These are phyloP conservation scores for Theonella swinhoei DNA, from an alignment of 37 sponge, comb jelly and placozoan species.

Conservation along the genomic window DNA sequence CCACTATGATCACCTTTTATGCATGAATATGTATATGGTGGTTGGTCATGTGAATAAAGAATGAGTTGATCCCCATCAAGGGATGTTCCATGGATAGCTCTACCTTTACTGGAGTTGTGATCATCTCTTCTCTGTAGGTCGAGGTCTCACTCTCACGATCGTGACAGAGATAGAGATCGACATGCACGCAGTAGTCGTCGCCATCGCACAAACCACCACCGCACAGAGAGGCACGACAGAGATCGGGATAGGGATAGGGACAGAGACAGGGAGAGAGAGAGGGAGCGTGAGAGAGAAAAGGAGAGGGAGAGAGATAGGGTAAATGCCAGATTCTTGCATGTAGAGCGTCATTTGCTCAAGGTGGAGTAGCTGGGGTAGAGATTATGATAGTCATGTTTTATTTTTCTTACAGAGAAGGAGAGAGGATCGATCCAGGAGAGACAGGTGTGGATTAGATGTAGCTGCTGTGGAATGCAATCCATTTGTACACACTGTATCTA, in stretches of 20 bases:
- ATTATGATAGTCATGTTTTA: neutral
- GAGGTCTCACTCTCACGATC: conserved; percentile 8
- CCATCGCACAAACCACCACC: conserved; percentile 40
- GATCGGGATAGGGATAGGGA: conserved; percentile 75
- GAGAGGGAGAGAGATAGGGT: conserved; percentile 49
- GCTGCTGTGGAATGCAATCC: neutral
- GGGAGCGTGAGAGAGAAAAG: conserved; percentile 47
- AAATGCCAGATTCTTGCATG: neutral
- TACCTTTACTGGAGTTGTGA: too few species aligned
- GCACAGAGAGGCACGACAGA: conserved; percentile 54
- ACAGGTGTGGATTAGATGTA: conserved; percentile 5
- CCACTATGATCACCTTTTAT: too few species aligned
- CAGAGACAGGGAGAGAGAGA: conserved; percentile 66
- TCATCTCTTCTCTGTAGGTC: neutral
- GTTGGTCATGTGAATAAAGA: neutral
- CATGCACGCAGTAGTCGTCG: conserved; percentile 29
- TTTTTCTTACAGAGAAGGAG: conserved; percentile 31
- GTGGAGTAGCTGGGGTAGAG: neutral
- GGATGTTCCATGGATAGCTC: too few species aligned
- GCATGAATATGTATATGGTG: too few species aligned
- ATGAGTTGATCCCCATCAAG: neutral
- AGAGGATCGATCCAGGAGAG: conserved; percentile 56
- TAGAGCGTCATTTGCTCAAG: too few species aligned
- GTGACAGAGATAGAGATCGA: conserved; percentile 35
- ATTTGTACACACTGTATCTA: neutral